A percentile compares a stretch with the other conserved stretches of the same genome.
phyloP scores from a whole-genome alignment of 2,888 invertebrate species.

The Phania funesta region DNA sequence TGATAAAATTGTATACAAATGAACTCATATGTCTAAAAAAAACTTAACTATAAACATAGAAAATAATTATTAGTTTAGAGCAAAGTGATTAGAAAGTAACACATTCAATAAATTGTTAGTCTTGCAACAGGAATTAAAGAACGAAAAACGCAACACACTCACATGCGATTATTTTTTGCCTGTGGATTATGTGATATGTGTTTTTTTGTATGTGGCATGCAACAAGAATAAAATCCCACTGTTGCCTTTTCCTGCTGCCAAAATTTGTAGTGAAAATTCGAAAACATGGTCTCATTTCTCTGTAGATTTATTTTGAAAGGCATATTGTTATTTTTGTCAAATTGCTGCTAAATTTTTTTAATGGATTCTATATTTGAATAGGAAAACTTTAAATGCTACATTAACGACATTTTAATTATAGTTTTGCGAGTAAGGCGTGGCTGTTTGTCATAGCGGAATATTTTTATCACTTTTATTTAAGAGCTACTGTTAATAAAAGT shows the following conservation, averaged over 20 bases:
- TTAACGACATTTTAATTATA: background rate
- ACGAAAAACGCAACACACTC: constrained; percentile 13
- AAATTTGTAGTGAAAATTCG: background rate
- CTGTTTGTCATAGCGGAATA: background rate
- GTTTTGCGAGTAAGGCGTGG: background rate
- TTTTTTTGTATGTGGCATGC: constrained; percentile 39
- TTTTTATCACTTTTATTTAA: background rate
- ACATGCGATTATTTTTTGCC: constrained; percentile 51
- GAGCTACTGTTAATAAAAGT: background rate
- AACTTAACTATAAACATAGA: constrained; percentile 2
- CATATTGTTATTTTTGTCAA: background rate
- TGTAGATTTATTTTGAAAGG: constrained; percentile 34
- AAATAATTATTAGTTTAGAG: constrained; percentile 43
- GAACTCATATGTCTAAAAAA: constrained; percentile 9
- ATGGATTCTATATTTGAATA: constrained; percentile 27
- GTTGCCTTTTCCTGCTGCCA: background rate
- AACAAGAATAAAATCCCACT: constrained; percentile 16
- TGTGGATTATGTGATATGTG: constrained; percentile 6
- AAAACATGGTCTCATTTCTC: background rate
- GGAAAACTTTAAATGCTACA: background rate
- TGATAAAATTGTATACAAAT: too few relatives aligned
- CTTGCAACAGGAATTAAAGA: constrained; percentile 3
- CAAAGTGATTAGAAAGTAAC: constrained; percentile 62
- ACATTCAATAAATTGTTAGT: constrained; percentile 64
- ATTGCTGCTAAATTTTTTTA: constrained; percentile 2